These are phyloP conservation scores for Podargus strigoides DNA, from an alignment of 2,797 vertebrate species.

Conservation along the genomic window DNA sequence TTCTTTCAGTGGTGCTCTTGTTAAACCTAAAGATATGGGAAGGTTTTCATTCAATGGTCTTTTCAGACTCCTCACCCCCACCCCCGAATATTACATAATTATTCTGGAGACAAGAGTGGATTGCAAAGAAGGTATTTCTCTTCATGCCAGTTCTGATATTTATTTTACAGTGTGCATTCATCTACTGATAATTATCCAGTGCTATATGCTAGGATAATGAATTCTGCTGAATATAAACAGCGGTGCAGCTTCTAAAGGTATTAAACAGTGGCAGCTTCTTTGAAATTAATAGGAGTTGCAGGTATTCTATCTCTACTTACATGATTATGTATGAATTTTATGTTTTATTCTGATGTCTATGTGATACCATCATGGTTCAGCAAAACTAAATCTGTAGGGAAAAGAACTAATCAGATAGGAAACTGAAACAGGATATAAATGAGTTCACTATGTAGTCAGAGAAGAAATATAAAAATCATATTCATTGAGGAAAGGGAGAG, in stretches of 20 bases:
- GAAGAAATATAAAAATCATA: slow-evolving; percentile 44
- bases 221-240: slow-evolving; percentile 41
- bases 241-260: slow-evolving; percentile 1
- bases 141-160: slow-evolving; percentile 19
- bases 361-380: slow-evolving; percentile 26
- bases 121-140: not conserved
- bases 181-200: slow-evolving; percentile 16
- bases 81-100: not conserved
- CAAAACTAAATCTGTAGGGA: slow-evolving; percentile 36
- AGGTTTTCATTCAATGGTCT: slow-evolving; percentile 4
- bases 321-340: slow-evolving; percentile 46
- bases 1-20: not conserved
- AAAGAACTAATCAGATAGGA: slow-evolving; percentile 52
- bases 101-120: not conserved
- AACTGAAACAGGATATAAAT: slow-evolving; percentile 43
- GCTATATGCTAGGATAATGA: not conserved
- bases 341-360: slow-evolving; percentile 42
- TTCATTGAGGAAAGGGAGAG: slow-evolving; percentile 10
- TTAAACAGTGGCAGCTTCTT: slow-evolving; percentile 31
- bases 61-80: not conserved
- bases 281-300: slow-evolving; percentile 45
- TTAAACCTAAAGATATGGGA: not conserved
- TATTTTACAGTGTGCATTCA: slow-evolving; percentile 15
- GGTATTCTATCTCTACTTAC: slow-evolving; percentile 33
- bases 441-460: slow-evolving; percentile 8